Conservation (phyloP, 1,140 invertebrate species). For the Pteromalus puparum region DNA sequence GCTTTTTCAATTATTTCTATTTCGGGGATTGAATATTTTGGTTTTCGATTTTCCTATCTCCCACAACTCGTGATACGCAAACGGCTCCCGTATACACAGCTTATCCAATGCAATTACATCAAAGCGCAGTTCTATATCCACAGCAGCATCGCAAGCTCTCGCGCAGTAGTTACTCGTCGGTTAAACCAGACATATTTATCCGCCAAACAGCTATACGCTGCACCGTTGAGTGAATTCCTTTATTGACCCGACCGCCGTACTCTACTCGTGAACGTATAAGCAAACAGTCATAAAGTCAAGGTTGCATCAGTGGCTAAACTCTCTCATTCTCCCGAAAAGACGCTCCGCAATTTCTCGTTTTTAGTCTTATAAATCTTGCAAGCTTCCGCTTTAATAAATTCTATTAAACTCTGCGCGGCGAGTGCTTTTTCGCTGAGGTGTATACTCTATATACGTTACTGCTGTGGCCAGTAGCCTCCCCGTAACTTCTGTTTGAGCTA, state of each 20-base stretch:
- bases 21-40: too few relatives aligned
- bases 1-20: too few relatives aligned
- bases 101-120: too few relatives aligned
- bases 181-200: background rate
- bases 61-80: too few relatives aligned
- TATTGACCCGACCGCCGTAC: background rate
- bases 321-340: background rate
- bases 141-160: too few relatives aligned
- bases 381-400: background rate
- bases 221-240: background rate
- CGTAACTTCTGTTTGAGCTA: background rate
- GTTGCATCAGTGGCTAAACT: background rate
- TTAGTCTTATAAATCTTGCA: background rate
- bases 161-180: background rate
- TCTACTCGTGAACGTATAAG: too few relatives aligned
- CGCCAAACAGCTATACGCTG: too few relatives aligned
- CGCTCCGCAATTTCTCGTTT: background rate
- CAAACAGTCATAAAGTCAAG: constrained; percentile 3
- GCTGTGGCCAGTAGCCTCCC: background rate
- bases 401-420: background rate
- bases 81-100: too few relatives aligned
- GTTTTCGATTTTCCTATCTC: too few relatives aligned
- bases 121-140: background rate
- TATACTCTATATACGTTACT: background rate
- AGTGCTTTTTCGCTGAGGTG: background rate